Evolutionary conservation across 2,797 vertebrate species (phyloP), one percentile per base, ranked within the genome.

Genomic region (Cryptoblepharus egeriae): DNA sequence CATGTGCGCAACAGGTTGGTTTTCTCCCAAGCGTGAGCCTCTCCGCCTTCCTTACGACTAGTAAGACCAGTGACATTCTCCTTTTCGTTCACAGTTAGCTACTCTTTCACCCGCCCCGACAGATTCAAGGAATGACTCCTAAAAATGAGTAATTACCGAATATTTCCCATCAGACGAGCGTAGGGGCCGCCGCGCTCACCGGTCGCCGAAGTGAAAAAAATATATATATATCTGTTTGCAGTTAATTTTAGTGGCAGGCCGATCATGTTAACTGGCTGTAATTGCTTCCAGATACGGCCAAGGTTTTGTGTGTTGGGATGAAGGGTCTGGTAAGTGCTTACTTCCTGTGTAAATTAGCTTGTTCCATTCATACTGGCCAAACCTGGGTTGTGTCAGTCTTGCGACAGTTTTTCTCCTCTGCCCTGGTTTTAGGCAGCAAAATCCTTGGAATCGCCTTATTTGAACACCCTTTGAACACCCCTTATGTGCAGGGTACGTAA

Each of bases 211-310:
- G 92, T 97, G 96, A 45, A 58, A 18, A 18, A 5, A 12, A 52
- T 1, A 39, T 96, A 95, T 95, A 97, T 96, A 95, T 96, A 96
- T 95, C 96, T 96, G 95, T 96, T 96, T 93, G 95, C 95, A 96
- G 96, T 97, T 98, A 98, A 98, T 96, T 97, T 97, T 96, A 96
- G 95, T 97, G 96, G 96, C 96, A 95, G 94, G 96, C 96, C 94
- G 97, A 98, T 99, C 98, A 98, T 95, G 96, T 97, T 97, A 98
- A 98, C 97, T 91, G 96, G 95, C 93, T 94, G 92, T 97, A 98
- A 99, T 98, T 97, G 97, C 97, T 98, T 98, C 97, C 98, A 99
- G 98, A 98, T 97, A 96, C 95, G 96, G 95, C 95, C 87, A 93
- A 96, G 96, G 97, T 96, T 95, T 96, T 97, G 96, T 97, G 96